Percentiles rank a stretch among this genome's conserved stretches.
Conservation (phyloP, 2,113 vertebrate species). For the Xiphophorus maculatus region DNA sequence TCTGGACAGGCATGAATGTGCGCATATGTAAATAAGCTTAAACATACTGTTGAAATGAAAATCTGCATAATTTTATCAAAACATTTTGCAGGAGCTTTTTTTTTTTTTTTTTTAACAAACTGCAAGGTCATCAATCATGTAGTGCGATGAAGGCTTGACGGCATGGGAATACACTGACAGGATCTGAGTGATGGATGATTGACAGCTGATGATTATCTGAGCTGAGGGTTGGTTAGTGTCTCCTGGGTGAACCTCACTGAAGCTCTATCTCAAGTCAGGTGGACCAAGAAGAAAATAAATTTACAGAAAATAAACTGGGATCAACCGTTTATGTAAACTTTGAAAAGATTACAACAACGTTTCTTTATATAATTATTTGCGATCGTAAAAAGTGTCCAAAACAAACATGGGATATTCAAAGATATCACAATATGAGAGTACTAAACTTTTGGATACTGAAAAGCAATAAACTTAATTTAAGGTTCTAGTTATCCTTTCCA, state of each 20-base stretch:
- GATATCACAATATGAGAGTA: too few relatives aligned
- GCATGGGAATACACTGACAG: slow-evolving; percentile 29
- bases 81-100: slow-evolving; percentile 11
- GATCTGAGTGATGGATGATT: slow-evolving; percentile 66
- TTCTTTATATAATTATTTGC: background rate
- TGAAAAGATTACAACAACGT: background rate
- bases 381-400: background rate
- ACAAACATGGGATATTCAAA: too few relatives aligned
- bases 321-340: background rate
- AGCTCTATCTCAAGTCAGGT: slow-evolving; percentile 32
- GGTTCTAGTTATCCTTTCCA: too few relatives aligned
- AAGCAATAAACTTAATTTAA: too few relatives aligned
- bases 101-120: slow-evolving; percentile 10
- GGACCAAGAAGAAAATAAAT: slow-evolving; percentile 27
- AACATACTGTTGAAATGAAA: background rate
- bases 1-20: too few relatives aligned
- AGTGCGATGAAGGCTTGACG: slow-evolving; percentile 24
- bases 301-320: slow-evolving; percentile 8
- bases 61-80: slow-evolving; percentile 13
- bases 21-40: background rate
- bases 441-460: too few relatives aligned
- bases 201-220: slow-evolving; percentile 65
- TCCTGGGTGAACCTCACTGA: slow-evolving; percentile 35
- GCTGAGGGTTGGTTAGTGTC: slow-evolving; percentile 49
- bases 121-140: slow-evolving; percentile 61